Evolutionary conservation across 2,113 vertebrate species (phyloP), one percentile per base, ranked within the genome.

Genomic region (Canis aureus): DNA sequence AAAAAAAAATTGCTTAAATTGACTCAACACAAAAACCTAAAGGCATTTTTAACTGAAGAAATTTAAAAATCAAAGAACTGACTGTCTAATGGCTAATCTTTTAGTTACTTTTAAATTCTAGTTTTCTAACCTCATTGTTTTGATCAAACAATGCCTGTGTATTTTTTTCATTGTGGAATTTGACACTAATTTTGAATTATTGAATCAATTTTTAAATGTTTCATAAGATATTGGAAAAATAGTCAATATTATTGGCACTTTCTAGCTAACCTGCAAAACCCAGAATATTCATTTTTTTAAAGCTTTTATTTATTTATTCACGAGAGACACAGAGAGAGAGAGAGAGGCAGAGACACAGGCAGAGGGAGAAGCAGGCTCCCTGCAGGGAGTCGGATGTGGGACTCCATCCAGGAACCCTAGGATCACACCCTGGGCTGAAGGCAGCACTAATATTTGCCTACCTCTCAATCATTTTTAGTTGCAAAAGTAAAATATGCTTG

Each of bases 21-120:
- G 43, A 62, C 20, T 80, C 53, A 85, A 84, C 55, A 79, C 27
- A 76, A 35, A 86, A 91, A 92, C 32, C 32, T 92, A 62, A 55
- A 96, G 76, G 62, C 17, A n/a, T 49, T 84, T 90, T 43, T 92
- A 53, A 76, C 13, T 88, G 15, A 91, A 94, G 59, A 92, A 92
- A 71, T 49, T 64, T 55, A n/a, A 73, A 73, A 91, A 64, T 43
- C 86, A 94, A 76, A 86, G 16, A 79, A 84, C 22, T 84, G 25
- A 4, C 13, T n/a, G 17, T 53, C 27, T 57, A 71, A 69, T 16
- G 11, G 32, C 32, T 81, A 82, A 78, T 66, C 20, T 91, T 80
- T 80, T n/a, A 55, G 20, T 78, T 69, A 73, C 43, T 85, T 93
- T 69, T 62, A 11, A 84, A 71, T 83, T 55, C 12, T 35, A 19